phyloP scores from a whole-genome alignment of 2,888 invertebrate species.

The Eupeodes latifasciatus region DNA sequence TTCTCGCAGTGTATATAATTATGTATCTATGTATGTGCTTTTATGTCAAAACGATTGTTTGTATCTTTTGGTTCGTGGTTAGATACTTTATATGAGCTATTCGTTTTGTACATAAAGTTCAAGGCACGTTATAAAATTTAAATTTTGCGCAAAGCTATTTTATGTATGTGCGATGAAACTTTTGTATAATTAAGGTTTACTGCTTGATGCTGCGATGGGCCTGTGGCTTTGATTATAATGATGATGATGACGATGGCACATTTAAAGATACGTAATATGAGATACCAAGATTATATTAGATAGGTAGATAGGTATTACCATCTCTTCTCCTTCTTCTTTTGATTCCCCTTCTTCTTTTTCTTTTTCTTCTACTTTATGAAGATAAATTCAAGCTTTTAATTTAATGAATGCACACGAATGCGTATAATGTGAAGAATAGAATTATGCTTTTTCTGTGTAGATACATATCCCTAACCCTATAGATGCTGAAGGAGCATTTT shows the following conservation, averaged over 20 bases:
- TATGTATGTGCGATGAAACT: not conserved
- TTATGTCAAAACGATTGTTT: slow-evolving; percentile 59
- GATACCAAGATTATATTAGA: not conserved
- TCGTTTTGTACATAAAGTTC: not conserved
- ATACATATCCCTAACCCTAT: too few species aligned
- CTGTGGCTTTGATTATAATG: not conserved
- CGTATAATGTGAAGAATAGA: slow-evolving; percentile 61
- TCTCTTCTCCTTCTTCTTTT: not conserved
- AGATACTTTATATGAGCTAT: slow-evolving; percentile 61
- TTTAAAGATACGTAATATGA: not conserved
- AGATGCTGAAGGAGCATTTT: not conserved
- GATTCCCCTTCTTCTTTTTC: not conserved
- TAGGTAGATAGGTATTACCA: too few species aligned
- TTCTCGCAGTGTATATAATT: not conserved
- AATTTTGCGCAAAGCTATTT: slow-evolving; percentile 12
- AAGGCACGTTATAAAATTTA: not conserved
- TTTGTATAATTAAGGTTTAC: not conserved
- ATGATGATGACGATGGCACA: not conserved
- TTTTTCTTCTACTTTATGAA: not conserved
- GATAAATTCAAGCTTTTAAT: slow-evolving; percentile 63
- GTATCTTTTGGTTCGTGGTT: slow-evolving; percentile 65
- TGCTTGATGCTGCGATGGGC: too few species aligned
- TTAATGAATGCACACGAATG: slow-evolving; percentile 69
- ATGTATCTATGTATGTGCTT: not conserved
- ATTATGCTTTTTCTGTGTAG: slow-evolving; percentile 7